Conservation (phyloP, 2,888 invertebrate genomes). For the Atrina japonica region DNA sequence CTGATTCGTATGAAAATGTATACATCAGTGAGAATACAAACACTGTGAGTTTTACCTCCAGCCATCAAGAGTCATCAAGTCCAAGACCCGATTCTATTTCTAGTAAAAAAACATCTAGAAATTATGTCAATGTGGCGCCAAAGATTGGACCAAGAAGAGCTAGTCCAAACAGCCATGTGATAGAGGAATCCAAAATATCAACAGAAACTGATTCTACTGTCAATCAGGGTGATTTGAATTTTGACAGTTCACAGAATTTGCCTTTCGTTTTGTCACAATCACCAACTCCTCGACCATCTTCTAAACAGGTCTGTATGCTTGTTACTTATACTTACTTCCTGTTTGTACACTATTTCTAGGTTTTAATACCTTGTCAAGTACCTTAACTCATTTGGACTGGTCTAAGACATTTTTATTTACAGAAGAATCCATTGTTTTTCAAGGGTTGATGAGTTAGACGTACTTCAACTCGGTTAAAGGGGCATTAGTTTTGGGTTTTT, state of each 20-base stretch:
- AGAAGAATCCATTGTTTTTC: too few species aligned
- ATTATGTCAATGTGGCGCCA: conserved; percentile 44
- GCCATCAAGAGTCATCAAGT: neutral
- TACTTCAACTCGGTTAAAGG: too few species aligned
- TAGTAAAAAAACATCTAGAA: neutral
- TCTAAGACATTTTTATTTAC: too few species aligned
- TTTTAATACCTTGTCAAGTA: too few species aligned
- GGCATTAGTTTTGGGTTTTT: too few species aligned
- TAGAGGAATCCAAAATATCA: neutral
- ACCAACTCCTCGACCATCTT: conserved; percentile 60
- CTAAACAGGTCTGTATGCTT: conserved; percentile 51
- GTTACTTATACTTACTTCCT: too few species aligned
- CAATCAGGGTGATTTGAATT: neutral
- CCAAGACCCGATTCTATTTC: neutral
- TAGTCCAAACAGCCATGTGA: neutral
- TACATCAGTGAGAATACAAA: neutral
- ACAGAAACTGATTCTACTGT: neutral
- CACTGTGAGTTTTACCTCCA: neutral
- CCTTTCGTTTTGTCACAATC: conserved; percentile 26
- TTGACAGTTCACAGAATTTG: neutral
- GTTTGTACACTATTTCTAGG: too few species aligned
- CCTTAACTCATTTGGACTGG: too few species aligned
- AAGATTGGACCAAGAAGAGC: neutral
- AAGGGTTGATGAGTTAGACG: too few species aligned
- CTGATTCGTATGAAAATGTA: conserved; percentile 24